These are phyloP conservation scores for Syngnathus scovelli DNA, from an alignment of 2,113 vertebrate genomes.

Conservation along the genomic window DNA sequence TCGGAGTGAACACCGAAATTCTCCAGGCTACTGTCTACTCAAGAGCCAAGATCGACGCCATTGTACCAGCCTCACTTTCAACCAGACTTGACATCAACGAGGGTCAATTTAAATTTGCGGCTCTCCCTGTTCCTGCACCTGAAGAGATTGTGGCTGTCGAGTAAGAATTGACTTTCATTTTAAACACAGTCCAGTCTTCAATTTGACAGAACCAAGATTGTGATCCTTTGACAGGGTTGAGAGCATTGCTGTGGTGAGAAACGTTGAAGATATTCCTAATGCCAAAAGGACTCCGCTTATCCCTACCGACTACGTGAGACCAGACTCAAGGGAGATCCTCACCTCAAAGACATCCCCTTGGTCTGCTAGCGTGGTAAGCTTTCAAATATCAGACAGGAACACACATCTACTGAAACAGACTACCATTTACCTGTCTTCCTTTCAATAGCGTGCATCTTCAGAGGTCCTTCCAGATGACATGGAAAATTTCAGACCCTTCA, in stretches of 20 bases:
- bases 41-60: constrained; percentile 55
- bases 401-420: too few species aligned
- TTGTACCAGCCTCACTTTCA: constrained; percentile 60
- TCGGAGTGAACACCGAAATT: constrained; percentile 76
- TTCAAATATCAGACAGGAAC: background rate
- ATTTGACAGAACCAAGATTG: background rate
- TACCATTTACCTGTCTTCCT: constrained; percentile 8
- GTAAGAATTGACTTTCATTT: constrained; percentile 47
- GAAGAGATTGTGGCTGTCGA: constrained; percentile 59
- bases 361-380: constrained; percentile 30
- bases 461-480: constrained; percentile 44
- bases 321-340: constrained; percentile 51
- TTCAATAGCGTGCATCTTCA: constrained; percentile 48
- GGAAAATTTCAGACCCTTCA: background rate
- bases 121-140: constrained; percentile 62
- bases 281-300: constrained; percentile 67
- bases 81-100: constrained; percentile 66
- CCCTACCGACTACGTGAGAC: constrained; percentile 28
- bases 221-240: constrained; percentile 60
- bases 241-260: constrained; percentile 72
- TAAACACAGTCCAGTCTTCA: background rate
- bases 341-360: constrained; percentile 24
- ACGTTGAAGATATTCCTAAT: constrained; percentile 59
- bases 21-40: constrained; percentile 71
- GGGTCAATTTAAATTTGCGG: constrained; percentile 72